Evolutionary conservation across 2,888 invertebrate genomes (phyloP).

Genomic region (Lochmaea capreae): DNA sequence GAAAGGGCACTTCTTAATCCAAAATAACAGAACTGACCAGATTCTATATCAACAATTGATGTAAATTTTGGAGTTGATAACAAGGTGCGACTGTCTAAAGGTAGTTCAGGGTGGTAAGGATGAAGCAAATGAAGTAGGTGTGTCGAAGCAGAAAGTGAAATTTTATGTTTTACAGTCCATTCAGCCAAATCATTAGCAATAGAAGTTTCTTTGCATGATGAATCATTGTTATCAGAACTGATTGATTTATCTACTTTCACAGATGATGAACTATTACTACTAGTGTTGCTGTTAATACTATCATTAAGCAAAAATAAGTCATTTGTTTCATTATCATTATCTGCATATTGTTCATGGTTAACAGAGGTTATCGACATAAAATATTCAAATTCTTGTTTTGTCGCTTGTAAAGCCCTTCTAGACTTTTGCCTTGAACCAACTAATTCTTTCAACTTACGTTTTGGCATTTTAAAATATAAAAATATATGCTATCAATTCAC

Average conservation of each 20-base stretch:
- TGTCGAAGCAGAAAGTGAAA: conserved; percentile 37
- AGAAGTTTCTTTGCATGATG: conserved; percentile 27
- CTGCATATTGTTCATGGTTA: conserved; percentile 18
- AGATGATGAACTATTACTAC: conserved; percentile 12
- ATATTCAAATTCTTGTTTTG: conserved; percentile 28
- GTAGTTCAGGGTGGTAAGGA: conserved; percentile 40
- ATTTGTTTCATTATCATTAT: conserved; percentile 13
- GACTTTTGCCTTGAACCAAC: conserved; percentile 32
- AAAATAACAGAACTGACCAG: no score
- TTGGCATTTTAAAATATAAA: conserved; percentile 7
- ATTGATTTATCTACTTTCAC: conserved; percentile 16
- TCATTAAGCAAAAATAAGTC: conserved; percentile 17
- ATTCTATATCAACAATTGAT: neutral
- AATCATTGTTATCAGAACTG: conserved; percentile 19
- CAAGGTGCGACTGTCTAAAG: conserved; percentile 42
- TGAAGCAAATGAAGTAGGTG: conserved; percentile 26
- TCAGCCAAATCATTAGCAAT: conserved; percentile 28
- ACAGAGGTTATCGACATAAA: conserved; percentile 14
- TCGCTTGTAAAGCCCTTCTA: conserved; percentile 33
- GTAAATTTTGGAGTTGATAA: conserved; percentile 24
- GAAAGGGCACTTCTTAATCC: no score
- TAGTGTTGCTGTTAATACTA: conserved; percentile 15
- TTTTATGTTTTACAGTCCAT: conserved; percentile 38
- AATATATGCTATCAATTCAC: no score
- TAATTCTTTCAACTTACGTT: conserved; percentile 32